These are phyloP conservation scores for Yponomeuta cagnagella DNA, from an alignment of 2,888 invertebrate species.

Conservation along the genomic window DNA sequence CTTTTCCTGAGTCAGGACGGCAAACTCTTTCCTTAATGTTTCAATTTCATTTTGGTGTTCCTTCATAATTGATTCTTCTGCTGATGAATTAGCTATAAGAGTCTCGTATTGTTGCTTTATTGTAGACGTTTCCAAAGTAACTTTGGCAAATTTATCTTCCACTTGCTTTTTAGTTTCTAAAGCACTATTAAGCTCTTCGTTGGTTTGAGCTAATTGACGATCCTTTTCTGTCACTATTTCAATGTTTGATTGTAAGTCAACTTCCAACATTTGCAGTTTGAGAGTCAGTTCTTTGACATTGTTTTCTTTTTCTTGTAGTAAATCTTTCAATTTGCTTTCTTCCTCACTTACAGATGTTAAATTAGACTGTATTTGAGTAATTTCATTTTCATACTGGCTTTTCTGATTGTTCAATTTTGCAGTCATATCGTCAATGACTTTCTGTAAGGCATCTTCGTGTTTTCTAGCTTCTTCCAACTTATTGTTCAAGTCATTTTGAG, in stretches of 20 bases:
- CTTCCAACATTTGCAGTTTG: constrained; percentile 63
- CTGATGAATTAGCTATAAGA: constrained; percentile 55
- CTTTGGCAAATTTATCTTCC: constrained; percentile 64
- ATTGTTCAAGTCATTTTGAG: constrained; percentile 65
- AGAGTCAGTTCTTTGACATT: constrained; percentile 53
- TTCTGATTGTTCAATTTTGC: constrained; percentile 62
- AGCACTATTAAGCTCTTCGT: constrained; percentile 52
- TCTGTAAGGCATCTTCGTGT: constrained; percentile 67
- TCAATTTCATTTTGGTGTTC: constrained; percentile 56
- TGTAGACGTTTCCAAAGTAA: constrained; percentile 45
- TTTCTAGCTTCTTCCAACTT: constrained; percentile 66
- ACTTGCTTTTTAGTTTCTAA: constrained; percentile 60
- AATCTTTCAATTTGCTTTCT: constrained; percentile 39
- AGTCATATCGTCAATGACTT: constrained; percentile 59
- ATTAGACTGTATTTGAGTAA: constrained; percentile 47
- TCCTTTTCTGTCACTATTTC: constrained; percentile 66
- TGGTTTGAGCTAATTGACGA: constrained; percentile 56
- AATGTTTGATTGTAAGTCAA: constrained; percentile 63
- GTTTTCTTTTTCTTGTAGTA: constrained; percentile 55
- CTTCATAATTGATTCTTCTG: constrained; percentile 58
- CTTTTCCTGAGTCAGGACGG: constrained; percentile 50
- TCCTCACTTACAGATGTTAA: constrained; percentile 41
- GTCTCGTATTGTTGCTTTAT: constrained; percentile 62
- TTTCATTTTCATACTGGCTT: constrained; percentile 53
- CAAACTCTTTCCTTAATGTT: constrained; percentile 48